These are phyloP conservation scores for Dinocampus coccinellae DNA, from an alignment of 2,888 invertebrate species.

Conservation along the genomic window DNA sequence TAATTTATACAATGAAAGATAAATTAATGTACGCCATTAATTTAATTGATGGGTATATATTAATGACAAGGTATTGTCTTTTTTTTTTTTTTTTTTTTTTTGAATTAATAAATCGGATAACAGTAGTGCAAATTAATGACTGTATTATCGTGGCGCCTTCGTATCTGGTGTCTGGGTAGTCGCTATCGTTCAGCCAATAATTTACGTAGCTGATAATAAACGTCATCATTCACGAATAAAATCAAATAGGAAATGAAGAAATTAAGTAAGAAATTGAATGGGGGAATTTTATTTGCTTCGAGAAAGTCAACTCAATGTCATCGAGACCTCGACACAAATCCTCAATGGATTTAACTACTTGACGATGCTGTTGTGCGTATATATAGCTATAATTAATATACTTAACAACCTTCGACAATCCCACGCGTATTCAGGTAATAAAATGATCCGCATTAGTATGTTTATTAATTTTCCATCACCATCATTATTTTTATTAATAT, in stretches of 20 bases:
- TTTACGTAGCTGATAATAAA: conserved; percentile 3
- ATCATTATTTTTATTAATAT: not conserved
- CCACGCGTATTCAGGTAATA: conserved; percentile 1
- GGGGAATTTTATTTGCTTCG: conserved; percentile 7
- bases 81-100: not conserved
- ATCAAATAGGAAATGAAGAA: not conserved
- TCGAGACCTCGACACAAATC: conserved; percentile 37
- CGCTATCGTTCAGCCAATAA: not conserved
- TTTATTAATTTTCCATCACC: not conserved
- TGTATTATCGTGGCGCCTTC: not conserved
- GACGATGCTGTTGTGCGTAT: not conserved
- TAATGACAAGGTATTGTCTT: no score
- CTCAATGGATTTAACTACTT: conserved; percentile 14
- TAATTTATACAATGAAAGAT: not conserved
- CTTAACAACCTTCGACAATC: conserved; percentile 20
- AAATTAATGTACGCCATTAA: not conserved
- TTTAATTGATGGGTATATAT: not conserved
- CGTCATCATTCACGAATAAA: conserved; percentile 1
- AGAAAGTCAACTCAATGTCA: conserved; percentile 25
- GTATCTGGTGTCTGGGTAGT: not conserved
- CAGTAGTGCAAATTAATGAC: not conserved
- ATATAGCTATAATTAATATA: not conserved
- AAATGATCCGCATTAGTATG: not conserved
- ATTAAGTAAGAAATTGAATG: not conserved
- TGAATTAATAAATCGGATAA: not conserved